Evolutionary conservation across 2,797 vertebrate species (phyloP), one percentile per base, ranked within the genome.

Genomic region (Diplodus sargus): DNA sequence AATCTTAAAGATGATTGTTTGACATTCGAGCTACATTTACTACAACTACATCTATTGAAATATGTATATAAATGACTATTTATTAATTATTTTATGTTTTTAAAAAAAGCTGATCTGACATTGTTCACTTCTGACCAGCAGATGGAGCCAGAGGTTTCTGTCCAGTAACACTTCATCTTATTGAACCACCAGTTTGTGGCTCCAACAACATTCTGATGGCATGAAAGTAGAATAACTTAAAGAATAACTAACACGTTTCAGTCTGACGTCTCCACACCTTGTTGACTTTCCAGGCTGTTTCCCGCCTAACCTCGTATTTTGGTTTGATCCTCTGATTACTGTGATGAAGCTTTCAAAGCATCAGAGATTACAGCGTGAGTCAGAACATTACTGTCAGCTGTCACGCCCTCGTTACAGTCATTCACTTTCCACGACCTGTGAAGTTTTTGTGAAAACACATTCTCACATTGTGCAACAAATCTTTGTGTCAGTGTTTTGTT

Each of bases 101-200:
- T n/a, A n/a, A 52, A 71, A 64, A 5, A n/a, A 20, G 4, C 42
- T 28, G 12, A 43, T 52, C 42, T 18, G 25, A 5, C 23, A 39
- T 1, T 66, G 14, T 69, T 1, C 13, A 22, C 10, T 9, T 0
- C 12, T 61, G 22, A 10, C 87, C 90, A 89, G 60, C 30, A 90
- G 91, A 70, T 83, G 83, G 87, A 13, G 72, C 54, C 62, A 61
- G 5, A 47, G 22, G 2, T 22, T 62, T 17, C 57, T 39, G n/a
- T 11, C 13, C 28, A 3, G 15, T 3, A 2, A 17, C 9, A 25
- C 25, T 25, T 25, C 25, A 25, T 25, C 25, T 25, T 25, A 25
- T 25, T 25, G 25, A 25, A 25, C 25, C 25, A 25, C 25, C 3
- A 3, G 25, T 2, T 25, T 25, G 2, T 25, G 10, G 4, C 16